Conservation (phyloP, 1,140 invertebrate genomes). For the Drosophila gunungcola region DNA sequence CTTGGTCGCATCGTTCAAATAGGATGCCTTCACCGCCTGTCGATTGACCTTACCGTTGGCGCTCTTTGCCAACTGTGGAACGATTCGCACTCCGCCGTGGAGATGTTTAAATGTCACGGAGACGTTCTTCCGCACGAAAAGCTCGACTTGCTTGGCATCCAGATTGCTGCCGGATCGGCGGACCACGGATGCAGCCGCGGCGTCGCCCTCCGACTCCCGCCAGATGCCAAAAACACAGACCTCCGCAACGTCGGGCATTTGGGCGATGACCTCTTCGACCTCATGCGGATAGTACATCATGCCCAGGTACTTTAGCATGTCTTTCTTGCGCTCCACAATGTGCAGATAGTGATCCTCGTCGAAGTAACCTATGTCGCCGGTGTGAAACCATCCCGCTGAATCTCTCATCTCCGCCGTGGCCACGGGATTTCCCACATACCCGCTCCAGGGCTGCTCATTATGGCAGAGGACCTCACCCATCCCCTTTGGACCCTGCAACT, state of each 20-base stretch:
- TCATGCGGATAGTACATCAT: constrained; percentile 84
- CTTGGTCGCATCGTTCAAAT: constrained; percentile 20
- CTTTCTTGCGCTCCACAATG: constrained; percentile 88
- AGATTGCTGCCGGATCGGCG: constrained; percentile 32
- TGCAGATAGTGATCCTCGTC: constrained; percentile 86
- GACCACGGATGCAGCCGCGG: constrained; percentile 77
- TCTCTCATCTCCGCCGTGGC: constrained; percentile 74
- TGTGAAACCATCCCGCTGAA: constrained; percentile 87
- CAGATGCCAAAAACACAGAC: constrained; percentile 81
- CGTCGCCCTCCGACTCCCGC: constrained; percentile 74
- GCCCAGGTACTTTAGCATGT: constrained; percentile 85
- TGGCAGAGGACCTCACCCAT: constrained; percentile 71
- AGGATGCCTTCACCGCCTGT: constrained; percentile 52
- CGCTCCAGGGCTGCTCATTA: constrained; percentile 65
- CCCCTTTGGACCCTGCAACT: constrained; percentile 55
- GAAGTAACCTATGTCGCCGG: constrained; percentile 88
- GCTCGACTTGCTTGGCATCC: constrained; percentile 30
- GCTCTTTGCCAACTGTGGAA: constrained; percentile 42
- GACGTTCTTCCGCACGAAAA: constrained; percentile 45
- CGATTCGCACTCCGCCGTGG: constrained; percentile 35
- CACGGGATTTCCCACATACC: constrained; percentile 71
- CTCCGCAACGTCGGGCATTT: constrained; percentile 71
- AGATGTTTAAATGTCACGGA: constrained; percentile 45
- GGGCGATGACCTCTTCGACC: constrained; percentile 72
- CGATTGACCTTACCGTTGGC: constrained; percentile 59